Conservation (phyloP, 2,113 vertebrate genomes). For the Hypanus sabinus region DNA sequence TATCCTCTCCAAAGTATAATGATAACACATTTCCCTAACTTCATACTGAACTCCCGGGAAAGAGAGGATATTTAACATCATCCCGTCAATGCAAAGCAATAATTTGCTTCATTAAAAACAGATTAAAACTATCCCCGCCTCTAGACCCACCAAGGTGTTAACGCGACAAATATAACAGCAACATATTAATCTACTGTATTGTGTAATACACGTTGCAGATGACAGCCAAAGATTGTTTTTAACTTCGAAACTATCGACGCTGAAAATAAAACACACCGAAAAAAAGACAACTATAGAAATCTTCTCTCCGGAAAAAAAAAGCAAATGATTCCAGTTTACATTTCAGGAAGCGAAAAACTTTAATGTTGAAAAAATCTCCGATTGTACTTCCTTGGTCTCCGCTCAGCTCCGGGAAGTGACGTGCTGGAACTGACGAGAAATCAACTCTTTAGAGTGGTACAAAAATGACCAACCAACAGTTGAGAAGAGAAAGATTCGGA, state of each 20-base stretch:
- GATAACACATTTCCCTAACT: neutral
- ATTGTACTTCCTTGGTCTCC: neutral
- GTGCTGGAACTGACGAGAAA: neutral
- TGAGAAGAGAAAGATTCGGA: too few species aligned
- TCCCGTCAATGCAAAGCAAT: neutral
- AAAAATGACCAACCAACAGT: neutral
- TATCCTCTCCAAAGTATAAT: neutral
- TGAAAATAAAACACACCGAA: neutral
- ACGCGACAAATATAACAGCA: neutral
- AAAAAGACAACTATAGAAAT: neutral
- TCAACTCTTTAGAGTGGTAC: neutral
- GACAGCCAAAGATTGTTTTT: neutral
- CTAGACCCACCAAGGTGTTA: neutral
- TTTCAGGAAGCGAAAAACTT: neutral
- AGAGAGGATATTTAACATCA: neutral
- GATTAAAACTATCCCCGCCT: neutral
- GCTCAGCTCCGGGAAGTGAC: neutral
- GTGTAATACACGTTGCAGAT: neutral
- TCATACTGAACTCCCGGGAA: neutral
- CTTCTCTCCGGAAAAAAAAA: neutral
- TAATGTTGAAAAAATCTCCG: neutral
- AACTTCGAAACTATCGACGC: neutral
- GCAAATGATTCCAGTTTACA: neutral
- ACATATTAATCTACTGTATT: too few species aligned
- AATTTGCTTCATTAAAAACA: neutral